These are phyloP conservation scores for Tachystola acroxantha DNA, from an alignment of 2,888 invertebrate species.

Conservation along the genomic window DNA sequence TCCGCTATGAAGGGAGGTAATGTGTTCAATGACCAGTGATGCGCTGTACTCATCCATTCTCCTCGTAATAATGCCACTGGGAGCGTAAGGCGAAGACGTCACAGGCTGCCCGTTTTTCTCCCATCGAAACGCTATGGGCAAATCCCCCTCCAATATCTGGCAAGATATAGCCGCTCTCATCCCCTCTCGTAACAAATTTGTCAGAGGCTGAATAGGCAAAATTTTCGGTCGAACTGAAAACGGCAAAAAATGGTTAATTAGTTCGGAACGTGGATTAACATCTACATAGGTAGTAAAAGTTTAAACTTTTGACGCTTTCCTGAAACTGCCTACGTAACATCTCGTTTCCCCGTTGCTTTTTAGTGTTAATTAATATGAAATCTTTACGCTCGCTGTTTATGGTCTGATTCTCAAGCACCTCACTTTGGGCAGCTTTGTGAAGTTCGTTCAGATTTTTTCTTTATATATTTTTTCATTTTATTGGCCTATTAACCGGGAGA, in stretches of 20 bases:
- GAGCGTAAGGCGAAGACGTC: constrained; percentile 78
- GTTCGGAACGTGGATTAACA: constrained; percentile 13
- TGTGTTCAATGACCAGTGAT: constrained; percentile 90
- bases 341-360: constrained; percentile 27
- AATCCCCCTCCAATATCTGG: constrained; percentile 94
- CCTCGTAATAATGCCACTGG: constrained; percentile 65
- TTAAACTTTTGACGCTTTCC: constrained; percentile 14
- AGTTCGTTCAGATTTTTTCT: constrained; percentile 40
- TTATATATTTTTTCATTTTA: constrained; percentile 50
- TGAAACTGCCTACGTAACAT: constrained; percentile 22
- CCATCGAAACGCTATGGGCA: constrained; percentile 95
- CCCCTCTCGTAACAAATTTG: constrained; percentile 88
- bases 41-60: constrained; percentile 91
- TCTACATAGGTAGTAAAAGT: constrained; percentile 9
- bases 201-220: constrained; percentile 89
- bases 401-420: constrained; percentile 21
- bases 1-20: constrained; percentile 90
- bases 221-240: constrained; percentile 89
- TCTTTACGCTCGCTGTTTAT: constrained; percentile 26
- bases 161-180: constrained; percentile 94
- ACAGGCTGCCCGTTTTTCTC: constrained; percentile 91
- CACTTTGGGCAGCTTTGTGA: constrained; percentile 27
- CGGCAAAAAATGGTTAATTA: constrained; percentile 10
- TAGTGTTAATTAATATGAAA: constrained; percentile 47
- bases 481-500: constrained; percentile 58